These are phyloP conservation scores for Gadus macrocephalus DNA, from an alignment of 2,113 vertebrate species.

Conservation along the genomic window DNA sequence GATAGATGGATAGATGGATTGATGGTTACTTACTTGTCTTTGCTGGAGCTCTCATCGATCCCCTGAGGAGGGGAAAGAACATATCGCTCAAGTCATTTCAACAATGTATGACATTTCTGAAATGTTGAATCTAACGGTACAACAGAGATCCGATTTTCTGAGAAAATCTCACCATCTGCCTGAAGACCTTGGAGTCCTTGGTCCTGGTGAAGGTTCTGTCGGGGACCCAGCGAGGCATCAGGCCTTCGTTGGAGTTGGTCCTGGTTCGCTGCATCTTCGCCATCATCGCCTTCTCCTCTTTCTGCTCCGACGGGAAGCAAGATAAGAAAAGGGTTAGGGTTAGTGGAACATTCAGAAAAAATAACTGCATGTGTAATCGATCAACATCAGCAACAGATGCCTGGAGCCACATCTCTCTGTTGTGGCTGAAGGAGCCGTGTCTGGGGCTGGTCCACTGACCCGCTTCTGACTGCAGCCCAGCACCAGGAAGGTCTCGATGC, in stretches of 20 bases:
- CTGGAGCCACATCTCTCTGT: background rate
- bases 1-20: background rate
- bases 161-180: constrained; percentile 88
- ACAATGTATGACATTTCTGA: too few species aligned
- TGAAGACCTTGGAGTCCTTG: constrained; percentile 96
- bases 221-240: constrained; percentile 90
- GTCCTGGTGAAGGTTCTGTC: constrained; percentile 89
- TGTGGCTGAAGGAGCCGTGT: background rate
- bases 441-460: constrained; percentile 64
- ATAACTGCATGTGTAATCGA: background rate
- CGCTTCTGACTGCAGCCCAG: constrained; percentile 94
- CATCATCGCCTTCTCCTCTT: constrained; percentile 95
- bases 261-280: constrained; percentile 88
- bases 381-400: background rate
- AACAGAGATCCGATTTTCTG: background rate
- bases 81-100: too few species aligned
- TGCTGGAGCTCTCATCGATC: constrained; percentile 84
- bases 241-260: constrained; percentile 85
- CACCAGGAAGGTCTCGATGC: constrained; percentile 93
- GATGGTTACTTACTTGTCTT: constrained; percentile 88
- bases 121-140: background rate
- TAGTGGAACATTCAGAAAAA: too few species aligned
- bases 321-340: too few species aligned
- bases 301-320: constrained; percentile 70
- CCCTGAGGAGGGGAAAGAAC: constrained; percentile 49